These are phyloP conservation scores for Macropodus opercularis DNA, from an alignment of 2,797 vertebrate species.

Conservation along the genomic window DNA sequence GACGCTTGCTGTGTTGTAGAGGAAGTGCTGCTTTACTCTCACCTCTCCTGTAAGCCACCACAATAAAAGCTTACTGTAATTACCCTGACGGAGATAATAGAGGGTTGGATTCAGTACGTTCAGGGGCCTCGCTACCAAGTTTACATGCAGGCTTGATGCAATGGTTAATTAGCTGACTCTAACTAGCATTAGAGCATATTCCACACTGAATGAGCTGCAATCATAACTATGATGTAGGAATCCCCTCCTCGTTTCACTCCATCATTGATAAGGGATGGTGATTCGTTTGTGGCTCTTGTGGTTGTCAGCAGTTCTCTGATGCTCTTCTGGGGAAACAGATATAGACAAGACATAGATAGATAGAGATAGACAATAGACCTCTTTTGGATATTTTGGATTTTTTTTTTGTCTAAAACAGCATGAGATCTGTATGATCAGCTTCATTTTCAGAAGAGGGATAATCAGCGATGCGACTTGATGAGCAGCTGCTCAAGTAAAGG, in stretches of 20 bases:
- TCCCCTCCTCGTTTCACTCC: constrained; percentile 9
- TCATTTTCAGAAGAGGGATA: constrained; percentile 1
- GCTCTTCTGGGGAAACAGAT: constrained; percentile 8
- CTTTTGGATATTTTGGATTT: constrained; percentile 15
- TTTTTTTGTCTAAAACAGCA: neutral
- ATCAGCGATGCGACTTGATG: constrained; percentile 4
- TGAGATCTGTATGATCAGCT: constrained; percentile 6
- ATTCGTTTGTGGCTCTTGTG: constrained; percentile 24
- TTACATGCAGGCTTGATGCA: neutral
- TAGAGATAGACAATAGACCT: too few relatives aligned
- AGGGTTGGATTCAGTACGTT: neutral
- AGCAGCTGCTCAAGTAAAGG: neutral
- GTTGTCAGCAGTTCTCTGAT: constrained; percentile 21
- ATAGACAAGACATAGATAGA: constrained; percentile 7
- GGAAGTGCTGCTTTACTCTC: constrained; percentile 10
- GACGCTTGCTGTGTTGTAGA: constrained; percentile 17
- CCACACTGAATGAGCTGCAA: constrained; percentile 1
- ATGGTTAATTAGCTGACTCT: too few relatives aligned
- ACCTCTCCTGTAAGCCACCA: constrained; percentile 3
- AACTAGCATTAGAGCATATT: constrained; percentile 5
- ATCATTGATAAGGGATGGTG: constrained; percentile 6
- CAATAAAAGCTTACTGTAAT: neutral
- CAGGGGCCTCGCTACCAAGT: neutral
- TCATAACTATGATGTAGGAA: constrained; percentile 7
- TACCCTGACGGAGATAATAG: neutral